Evolutionary conservation across 2,797 vertebrate genomes (phyloP), one percentile per base, ranked within the genome.

Genomic region (Orestias chungarensis): DNA sequence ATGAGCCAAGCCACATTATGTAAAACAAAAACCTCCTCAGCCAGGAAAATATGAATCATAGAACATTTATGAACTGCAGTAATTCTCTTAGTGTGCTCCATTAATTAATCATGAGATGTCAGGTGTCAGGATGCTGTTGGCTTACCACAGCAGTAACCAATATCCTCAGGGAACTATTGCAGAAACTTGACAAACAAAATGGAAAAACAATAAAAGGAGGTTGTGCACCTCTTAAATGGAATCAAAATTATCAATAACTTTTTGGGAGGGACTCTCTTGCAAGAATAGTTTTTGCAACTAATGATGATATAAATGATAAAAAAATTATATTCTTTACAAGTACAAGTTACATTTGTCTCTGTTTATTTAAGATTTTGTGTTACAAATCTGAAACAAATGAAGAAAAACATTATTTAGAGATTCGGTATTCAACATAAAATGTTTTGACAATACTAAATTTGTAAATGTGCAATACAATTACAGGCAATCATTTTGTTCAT

Each of bases 41-140:
- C 46, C 33, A 62, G 59, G 17, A 29, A 46, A 7, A 69, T 61
- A 64, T 35, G 49, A 62, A 46, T 44, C 9, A 31, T 52, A 42
- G 44, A 31, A 27, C 31, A 25, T 50, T 65, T 70, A 35, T 55
- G 17, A 70, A 65, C 33, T 68, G 65, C 44, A 50, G 38, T 62
- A 38, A 57, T n/a, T 68, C 17, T 44, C 17, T 61, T 4, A 64
- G 6, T 44, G 27, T 15, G 15, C 33, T 46, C 31, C 14, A 62
- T 31, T 43, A 47, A 78, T 27, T 18, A 10, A 74, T 74, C 71
- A 71, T 2, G 23, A 57, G 29, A 57, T 14, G n/a, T 47, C 55
- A 71, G 59, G 64, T 66, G 61, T 70, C 43, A n/a, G 43, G 25
- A 59, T 31, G 50, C 6, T 35, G 31, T 6, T 43, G 66, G n/a